Conservation (phyloP, 2,888 invertebrate species). For the Leptura quadrifasciata region DNA sequence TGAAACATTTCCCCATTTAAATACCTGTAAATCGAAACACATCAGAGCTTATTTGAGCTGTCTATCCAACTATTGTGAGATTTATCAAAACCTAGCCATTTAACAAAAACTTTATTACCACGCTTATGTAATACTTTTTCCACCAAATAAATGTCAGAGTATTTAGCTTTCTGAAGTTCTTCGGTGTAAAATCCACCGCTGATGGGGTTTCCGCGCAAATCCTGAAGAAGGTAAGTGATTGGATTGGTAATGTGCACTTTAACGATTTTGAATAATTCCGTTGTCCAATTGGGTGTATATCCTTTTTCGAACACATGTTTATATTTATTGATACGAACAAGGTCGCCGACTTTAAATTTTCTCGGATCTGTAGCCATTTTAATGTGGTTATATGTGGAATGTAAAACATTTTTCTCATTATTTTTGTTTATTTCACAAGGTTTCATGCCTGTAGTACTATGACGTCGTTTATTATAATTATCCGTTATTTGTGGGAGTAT, state of each 20-base stretch:
- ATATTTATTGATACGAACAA: conserved; percentile 65
- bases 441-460: conserved; percentile 66
- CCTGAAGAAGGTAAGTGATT: conserved; percentile 63
- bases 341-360: conserved; percentile 63
- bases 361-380: conserved; percentile 59
- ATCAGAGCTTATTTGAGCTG: conserved; percentile 42
- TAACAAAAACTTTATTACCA: conserved; percentile 57
- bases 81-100: conserved; percentile 59
- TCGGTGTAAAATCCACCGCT: conserved; percentile 63
- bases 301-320: conserved; percentile 66
- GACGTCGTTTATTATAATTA: conserved; percentile 63
- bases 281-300: conserved; percentile 67
- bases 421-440: conserved; percentile 64
- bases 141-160: too few relatives aligned
- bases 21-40: neutral
- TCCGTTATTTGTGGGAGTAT: conserved; percentile 46
- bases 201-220: conserved; percentile 58
- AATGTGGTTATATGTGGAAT: conserved; percentile 55
- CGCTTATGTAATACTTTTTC: conserved; percentile 60
- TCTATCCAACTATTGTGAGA: conserved; percentile 63
- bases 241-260: conserved; percentile 64
- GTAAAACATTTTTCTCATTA: conserved; percentile 62
- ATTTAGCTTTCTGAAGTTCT: conserved; percentile 58
- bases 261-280: conserved; percentile 65
- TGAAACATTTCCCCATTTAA: neutral